Percentiles rank a stretch among this genome's conserved stretches.
Evolutionary conservation across 2,888 invertebrate species (phyloP).

Genomic region (Aphidius colemani): DNA sequence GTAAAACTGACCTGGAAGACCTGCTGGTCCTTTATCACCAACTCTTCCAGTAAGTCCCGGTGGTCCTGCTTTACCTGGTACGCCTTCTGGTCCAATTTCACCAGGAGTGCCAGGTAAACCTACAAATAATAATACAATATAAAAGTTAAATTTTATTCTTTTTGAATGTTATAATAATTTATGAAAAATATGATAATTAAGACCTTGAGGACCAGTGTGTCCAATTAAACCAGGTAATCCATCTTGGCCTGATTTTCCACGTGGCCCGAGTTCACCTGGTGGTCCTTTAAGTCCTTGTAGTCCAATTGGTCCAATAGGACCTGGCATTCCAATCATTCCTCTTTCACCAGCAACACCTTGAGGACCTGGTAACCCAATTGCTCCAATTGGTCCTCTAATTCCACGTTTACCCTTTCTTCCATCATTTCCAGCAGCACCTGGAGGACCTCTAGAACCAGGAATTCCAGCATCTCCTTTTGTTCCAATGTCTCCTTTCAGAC

Average conservation of each 20-base stretch:
- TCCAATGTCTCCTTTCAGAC: slow-evolving; percentile 73
- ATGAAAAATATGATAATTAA: no score
- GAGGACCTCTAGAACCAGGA: slow-evolving; percentile 71
- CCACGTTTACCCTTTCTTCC: slow-evolving; percentile 79
- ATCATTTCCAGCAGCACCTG: slow-evolving; percentile 74
- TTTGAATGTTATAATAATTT: no score
- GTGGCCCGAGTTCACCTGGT: slow-evolving; percentile 73
- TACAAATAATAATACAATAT: no score
- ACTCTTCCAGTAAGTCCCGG: slow-evolving; percentile 74
- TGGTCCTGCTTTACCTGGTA: slow-evolving; percentile 72
- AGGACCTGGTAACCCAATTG: slow-evolving; percentile 72
- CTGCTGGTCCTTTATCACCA: slow-evolving; percentile 78
- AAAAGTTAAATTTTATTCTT: no score
- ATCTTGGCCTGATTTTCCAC: slow-evolving; percentile 75
- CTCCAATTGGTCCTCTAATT: slow-evolving; percentile 71
- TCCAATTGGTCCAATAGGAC: slow-evolving; percentile 70
- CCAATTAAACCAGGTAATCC: slow-evolving; percentile 75
- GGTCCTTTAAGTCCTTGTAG: slow-evolving; percentile 69
- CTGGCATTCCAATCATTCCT: slow-evolving; percentile 69
- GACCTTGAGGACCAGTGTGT: slow-evolving; percentile 70
- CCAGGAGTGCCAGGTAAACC: slow-evolving; percentile 66
- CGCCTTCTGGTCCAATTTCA: slow-evolving; percentile 67
- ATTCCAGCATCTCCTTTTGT: slow-evolving; percentile 73
- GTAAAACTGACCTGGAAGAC: slow-evolving; percentile 63
- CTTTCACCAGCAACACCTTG: slow-evolving; percentile 73